Conservation (phyloP, 2,888 invertebrate species). For the Augiades crinisus region DNA sequence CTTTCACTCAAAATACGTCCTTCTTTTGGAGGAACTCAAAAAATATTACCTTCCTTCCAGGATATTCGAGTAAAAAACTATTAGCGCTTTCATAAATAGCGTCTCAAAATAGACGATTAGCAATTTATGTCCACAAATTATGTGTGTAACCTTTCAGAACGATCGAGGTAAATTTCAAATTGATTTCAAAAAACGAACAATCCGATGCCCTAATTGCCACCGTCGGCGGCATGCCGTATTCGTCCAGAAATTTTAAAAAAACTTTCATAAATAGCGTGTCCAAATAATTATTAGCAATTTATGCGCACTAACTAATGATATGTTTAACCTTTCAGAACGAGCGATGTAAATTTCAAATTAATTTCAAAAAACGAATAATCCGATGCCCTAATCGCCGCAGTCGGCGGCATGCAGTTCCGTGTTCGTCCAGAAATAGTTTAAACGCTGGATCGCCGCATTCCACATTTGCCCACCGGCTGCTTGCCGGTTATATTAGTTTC, state of each 20-base stretch:
- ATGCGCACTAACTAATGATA: background rate
- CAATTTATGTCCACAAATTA: too few species aligned
- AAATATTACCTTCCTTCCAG: too few species aligned
- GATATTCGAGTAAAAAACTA: too few species aligned
- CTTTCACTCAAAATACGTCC: too few species aligned
- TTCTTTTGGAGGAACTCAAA: too few species aligned
- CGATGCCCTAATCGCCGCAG: conserved; percentile 29
- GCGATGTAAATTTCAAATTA: conserved; percentile 24
- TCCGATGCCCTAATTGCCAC: conserved; percentile 31
- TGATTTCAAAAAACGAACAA: conserved; percentile 42
- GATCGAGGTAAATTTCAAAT: conserved; percentile 24
- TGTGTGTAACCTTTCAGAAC: conserved; percentile 12
- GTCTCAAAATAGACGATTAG: too few species aligned
- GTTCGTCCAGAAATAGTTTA: conserved; percentile 63
- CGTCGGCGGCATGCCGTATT: conserved; percentile 49
- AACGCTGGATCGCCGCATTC: conserved; percentile 56
- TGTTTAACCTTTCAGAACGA: conserved; percentile 4
- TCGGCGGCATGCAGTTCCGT: conserved; percentile 51
- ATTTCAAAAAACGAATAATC: conserved; percentile 42
- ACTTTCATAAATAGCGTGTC: too few species aligned
- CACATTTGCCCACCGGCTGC: conserved; percentile 45
- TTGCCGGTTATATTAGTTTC: conserved; percentile 48
- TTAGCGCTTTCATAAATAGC: too few species aligned
- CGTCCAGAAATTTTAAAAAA: conserved; percentile 59
- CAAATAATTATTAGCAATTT: conserved; percentile 1